Evolutionary conservation across 2,113 vertebrate genomes (phyloP), one percentile per base, ranked within the genome.

Genomic region (Tonatia bakeri): DNA sequence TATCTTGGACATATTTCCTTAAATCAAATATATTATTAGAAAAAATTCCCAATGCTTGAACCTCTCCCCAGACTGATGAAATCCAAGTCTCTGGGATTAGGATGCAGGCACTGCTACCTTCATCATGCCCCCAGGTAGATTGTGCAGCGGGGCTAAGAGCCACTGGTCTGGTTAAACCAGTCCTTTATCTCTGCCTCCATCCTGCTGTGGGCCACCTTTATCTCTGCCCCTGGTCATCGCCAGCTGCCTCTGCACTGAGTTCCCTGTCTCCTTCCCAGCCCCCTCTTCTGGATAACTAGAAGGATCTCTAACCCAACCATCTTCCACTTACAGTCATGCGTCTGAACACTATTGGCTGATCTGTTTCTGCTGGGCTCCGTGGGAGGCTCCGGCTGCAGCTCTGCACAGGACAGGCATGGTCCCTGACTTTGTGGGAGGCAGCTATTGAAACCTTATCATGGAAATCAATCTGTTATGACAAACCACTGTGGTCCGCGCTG

Each of bases 331-430:
- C 3, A 22, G 38, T 33, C 47, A 31, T 14, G 5, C 24, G 13
- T 47, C 16, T 36, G 7, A 40, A 12, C 19, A 2, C 43, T 4
- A 3, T 17, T 0, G 0, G 16, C 13, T 38, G 61, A 43, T 11
- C 6, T 45, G 12, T n/a, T 65, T 73, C 45, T 43, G 7, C 15
- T n/a, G 17, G 26, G 43, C 36, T 31, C 22, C 16, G 61, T 9
- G 19, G 3, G 20, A 40, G 52, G 33, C 54, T 73, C 90, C 15
- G 38, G 31, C 5, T 2, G 7, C 6, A 36, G 0, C n/a, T 33
- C 16, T 69, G 9, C 26, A 31, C 0, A 0, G 15, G 33, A 56
- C 15, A 85, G 69, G 22, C 40, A 81, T 43, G 45, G 36, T 7
- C 26, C 45, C 10, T 38, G 79, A 13, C 52, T 52, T 64, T 2